Base-by-base conservation (phyloP, 2,888 invertebrate genomes). In the Exocentrus adspersus region DNA sequence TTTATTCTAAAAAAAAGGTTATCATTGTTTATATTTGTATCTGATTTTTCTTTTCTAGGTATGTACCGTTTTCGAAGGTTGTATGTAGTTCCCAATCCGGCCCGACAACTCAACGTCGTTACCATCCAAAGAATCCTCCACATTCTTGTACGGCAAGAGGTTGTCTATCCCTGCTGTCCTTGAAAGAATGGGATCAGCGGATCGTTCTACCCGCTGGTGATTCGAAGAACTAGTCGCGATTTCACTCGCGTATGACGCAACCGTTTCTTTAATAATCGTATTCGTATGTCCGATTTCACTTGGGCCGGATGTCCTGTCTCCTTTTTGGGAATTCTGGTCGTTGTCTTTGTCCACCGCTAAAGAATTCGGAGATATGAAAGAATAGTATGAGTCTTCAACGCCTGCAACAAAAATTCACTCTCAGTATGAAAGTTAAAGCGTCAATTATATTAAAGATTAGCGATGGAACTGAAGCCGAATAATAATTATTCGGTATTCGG, bases 321-420 rank as follows among this genome's bases (percentile, higher is more conserved):
- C 75, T 16, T 37, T 43, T 19, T 62, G 58, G 30, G 60, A 28
- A 32, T 53, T 48, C 19, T 17, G 42, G 6, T 42, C 54, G 4
- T 58, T 20, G 21, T 58, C 65, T 16, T 51, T 56, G 51, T 80
- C 72, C 21, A 75, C 77, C 2, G 81, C 84, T 0, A 81, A 84
- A 0, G 90, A 90, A 78, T 89, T 90, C 69, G 90, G 90, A 69
- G 90, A 90, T 63, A 90, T 84, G 79, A 90, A 90, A 1, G 90
- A 89, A 82, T 90, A 85, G 78, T 85, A 86, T 12, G 81, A 76
- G 71, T 87, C 85, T 72, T 87, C 86, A 67, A 85, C 82, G 67
- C 85, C 87, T 87, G 85, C 28, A 86, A 86, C n/a, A 37, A 41
- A 60, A 52, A 16, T 32, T 28, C 9, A 43, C 20, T 12, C 3